phyloP scores from a whole-genome alignment of 1,140 invertebrate genomes.

The Laupala kohalensis region DNA sequence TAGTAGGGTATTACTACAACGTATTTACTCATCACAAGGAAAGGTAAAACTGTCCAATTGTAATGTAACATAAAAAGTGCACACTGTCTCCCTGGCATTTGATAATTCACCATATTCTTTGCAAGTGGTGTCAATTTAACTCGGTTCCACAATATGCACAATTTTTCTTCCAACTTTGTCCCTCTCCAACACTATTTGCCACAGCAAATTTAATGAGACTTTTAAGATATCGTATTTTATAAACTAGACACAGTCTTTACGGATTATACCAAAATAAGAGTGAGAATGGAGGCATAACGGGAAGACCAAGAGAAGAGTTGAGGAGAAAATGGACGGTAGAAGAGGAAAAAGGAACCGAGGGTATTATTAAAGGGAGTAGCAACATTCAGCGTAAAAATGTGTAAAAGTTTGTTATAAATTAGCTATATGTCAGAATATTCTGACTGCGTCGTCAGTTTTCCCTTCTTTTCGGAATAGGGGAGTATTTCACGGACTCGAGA shows the following conservation, averaged over 20 bases:
- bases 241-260: not conserved
- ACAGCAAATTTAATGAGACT: not conserved
- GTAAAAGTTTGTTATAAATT: not conserved
- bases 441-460: not conserved
- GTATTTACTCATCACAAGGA: no score
- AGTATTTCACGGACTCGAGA: not conserved
- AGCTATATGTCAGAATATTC: not conserved
- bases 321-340: not conserved
- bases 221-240: not conserved
- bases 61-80: no score
- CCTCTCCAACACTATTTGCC: not conserved
- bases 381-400: not conserved
- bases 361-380: not conserved
- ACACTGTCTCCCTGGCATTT: no score
- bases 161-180: no score
- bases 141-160: no score
- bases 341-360: not conserved
- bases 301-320: no score
- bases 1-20: no score
- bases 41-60: no score
- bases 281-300: no score
- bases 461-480: not conserved
- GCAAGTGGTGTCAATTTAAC: no score
- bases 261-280: not conserved
- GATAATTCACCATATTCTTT: no score